Evolutionary conservation across 2,797 vertebrate species (phyloP).

Genomic region (Leptodactylus fallax): DNA sequence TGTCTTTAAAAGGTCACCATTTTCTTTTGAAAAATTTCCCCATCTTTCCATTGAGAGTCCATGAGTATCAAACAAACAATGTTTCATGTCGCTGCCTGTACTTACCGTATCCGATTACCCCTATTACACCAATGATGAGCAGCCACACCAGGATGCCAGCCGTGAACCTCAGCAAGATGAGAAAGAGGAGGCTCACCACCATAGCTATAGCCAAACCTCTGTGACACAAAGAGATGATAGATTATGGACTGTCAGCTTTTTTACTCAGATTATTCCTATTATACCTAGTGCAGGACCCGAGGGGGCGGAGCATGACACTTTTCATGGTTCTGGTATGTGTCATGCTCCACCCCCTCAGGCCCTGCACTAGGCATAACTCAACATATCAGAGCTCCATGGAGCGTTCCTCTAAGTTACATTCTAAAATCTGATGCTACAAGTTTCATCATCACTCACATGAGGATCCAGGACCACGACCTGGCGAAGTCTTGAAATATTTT

Average conservation of each 20-base stretch:
- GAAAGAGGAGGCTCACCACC: constrained; percentile 85
- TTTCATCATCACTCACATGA: constrained; percentile 81
- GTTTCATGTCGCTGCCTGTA: neutral
- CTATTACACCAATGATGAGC: constrained; percentile 83
- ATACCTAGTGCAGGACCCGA: too few relatives aligned
- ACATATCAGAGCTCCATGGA: too few relatives aligned
- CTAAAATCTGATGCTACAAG: too few relatives aligned
- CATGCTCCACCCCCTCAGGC: too few relatives aligned
- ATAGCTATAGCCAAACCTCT: constrained; percentile 85
- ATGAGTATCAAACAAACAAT: too few relatives aligned
- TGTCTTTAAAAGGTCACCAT: too few relatives aligned
- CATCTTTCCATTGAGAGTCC: too few relatives aligned
- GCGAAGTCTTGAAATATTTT: constrained; percentile 91
- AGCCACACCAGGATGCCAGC: constrained; percentile 85
- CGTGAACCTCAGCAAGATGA: constrained; percentile 84
- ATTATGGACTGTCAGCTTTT: neutral
- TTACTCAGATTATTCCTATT: neutral
- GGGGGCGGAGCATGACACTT: too few relatives aligned
- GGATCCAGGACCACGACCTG: constrained; percentile 88
- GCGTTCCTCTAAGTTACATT: too few relatives aligned
- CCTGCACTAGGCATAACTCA: too few relatives aligned
- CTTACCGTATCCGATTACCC: constrained; percentile 82
- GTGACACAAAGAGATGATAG: neutral
- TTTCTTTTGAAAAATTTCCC: too few relatives aligned
- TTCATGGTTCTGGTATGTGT: too few relatives aligned